Conservation (phyloP, 2,888 invertebrate genomes). For the Melanostoma scalare region DNA sequence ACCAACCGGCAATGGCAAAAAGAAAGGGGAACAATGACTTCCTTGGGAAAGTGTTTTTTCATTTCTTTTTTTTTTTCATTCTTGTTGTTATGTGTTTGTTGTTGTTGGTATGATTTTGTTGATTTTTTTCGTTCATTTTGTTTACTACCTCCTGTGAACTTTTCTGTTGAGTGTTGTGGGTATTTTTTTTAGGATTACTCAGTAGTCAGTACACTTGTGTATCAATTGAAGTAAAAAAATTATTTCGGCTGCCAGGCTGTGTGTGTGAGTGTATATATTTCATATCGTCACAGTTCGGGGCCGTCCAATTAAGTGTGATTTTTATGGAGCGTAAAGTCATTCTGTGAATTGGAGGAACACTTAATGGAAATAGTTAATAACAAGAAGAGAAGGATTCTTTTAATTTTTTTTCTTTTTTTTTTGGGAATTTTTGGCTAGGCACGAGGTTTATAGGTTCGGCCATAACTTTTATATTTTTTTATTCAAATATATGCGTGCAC, state of each 20-base stretch:
- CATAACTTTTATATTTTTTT: constrained; percentile 9
- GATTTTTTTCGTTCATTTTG: constrained; percentile 20
- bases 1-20: constrained; percentile 39
- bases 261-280: constrained; percentile 32
- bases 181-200: constrained; percentile 52
- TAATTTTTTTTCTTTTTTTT: background rate
- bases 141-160: constrained; percentile 61
- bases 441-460: constrained; percentile 8
- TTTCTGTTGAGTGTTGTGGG: constrained; percentile 54
- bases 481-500: background rate
- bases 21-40: constrained; percentile 55
- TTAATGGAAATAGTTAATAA: constrained; percentile 58
- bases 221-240: constrained; percentile 54
- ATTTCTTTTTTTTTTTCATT: constrained; percentile 1
- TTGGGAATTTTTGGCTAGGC: background rate
- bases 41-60: constrained; percentile 62
- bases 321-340: constrained; percentile 68
- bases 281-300: constrained; percentile 62
- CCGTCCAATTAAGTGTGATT: constrained; percentile 66
- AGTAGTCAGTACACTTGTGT: constrained; percentile 59
- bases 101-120: background rate
- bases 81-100: constrained; percentile 20
- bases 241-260: constrained; percentile 30
- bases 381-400: constrained; percentile 9
- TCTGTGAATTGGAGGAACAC: constrained; percentile 38